A percentile compares a stretch with the other conserved stretches of the same genome.
These are phyloP conservation scores for Charadrius vociferus DNA, from an alignment of 2,113 vertebrate genomes.

Conservation along the genomic window DNA sequence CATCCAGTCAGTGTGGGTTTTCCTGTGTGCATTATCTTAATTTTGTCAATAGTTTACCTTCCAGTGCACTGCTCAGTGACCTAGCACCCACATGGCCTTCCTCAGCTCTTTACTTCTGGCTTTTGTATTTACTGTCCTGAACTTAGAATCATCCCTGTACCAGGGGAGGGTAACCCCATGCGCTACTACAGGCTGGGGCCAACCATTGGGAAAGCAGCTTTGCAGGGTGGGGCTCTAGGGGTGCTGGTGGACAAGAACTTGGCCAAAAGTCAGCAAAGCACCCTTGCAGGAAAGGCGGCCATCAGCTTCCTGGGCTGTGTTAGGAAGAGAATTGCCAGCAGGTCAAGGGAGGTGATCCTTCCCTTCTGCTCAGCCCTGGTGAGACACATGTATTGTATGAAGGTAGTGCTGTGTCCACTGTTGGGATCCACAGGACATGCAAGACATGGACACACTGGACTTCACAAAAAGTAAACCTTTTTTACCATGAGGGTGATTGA, in stretches of 20 bases:
- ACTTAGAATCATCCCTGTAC: not conserved
- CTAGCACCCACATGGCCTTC: too few relatives aligned
- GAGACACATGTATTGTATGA: not conserved
- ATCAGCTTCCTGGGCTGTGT: not conserved
- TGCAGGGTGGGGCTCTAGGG: not conserved
- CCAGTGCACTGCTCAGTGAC: too few relatives aligned
- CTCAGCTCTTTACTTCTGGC: too few relatives aligned
- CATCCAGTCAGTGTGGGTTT: too few relatives aligned
- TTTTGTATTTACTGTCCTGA: too few relatives aligned
- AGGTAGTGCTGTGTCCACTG: not conserved
- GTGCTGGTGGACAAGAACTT: not conserved
- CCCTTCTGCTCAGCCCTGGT: not conserved
- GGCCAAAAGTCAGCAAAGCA: not conserved
- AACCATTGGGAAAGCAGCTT: not conserved
- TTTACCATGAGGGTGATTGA: not conserved
- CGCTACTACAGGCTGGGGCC: not conserved
- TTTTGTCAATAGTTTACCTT: too few relatives aligned
- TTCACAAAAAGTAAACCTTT: not conserved
- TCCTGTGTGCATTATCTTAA: too few relatives aligned
- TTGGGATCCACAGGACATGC: not conserved
- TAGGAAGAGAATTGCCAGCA: not conserved
- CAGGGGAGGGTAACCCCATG: not conserved
- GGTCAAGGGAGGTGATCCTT: not conserved
- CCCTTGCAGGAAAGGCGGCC: accelerated
- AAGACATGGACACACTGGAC: not conserved